Evolutionary conservation across 2,888 invertebrate species (phyloP).

Genomic region (Megastigmus dorsalis): DNA sequence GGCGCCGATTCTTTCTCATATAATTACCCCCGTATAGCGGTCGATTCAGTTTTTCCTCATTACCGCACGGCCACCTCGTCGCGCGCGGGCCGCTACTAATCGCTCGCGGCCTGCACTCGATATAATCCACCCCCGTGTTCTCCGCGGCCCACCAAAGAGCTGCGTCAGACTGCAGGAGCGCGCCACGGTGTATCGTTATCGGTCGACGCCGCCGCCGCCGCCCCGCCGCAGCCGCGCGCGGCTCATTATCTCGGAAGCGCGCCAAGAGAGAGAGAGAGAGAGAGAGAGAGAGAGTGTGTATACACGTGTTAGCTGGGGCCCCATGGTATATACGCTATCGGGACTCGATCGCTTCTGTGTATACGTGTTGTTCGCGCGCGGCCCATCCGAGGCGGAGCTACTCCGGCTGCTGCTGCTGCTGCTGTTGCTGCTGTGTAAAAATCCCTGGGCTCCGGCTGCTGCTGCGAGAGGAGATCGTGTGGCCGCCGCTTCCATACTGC

Average conservation of each 20-base stretch:
- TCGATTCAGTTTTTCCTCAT: conserved; percentile 38
- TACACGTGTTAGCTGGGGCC: conserved; percentile 33
- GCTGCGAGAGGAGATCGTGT: no score
- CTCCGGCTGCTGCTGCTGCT: no score
- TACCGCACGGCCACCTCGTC: not conserved
- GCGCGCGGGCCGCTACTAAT: no score
- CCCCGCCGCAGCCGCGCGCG: conserved; percentile 7
- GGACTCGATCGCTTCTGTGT: no score
- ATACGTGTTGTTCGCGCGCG: no score
- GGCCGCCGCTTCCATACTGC: no score
- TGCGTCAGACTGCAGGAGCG: no score
- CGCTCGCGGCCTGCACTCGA: no score
- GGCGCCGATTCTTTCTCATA: conserved; percentile 22
- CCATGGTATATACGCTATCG: not conserved
- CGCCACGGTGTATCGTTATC: not conserved
- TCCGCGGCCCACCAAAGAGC: not conserved
- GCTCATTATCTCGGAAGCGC: conserved; percentile 36
- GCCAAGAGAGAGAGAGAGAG: not conserved
- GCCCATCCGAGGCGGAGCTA: no score
- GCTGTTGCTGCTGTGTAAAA: no score
- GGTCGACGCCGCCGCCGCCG: not conserved
- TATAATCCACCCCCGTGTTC: no score
- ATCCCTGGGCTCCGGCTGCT: no score
- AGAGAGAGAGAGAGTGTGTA: not conserved
- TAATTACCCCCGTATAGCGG: conserved; percentile 15